Evolutionary conservation across 2,888 invertebrate species (phyloP), one percentile per base, ranked within the genome.

Genomic region (Campoplex nolae): DNA sequence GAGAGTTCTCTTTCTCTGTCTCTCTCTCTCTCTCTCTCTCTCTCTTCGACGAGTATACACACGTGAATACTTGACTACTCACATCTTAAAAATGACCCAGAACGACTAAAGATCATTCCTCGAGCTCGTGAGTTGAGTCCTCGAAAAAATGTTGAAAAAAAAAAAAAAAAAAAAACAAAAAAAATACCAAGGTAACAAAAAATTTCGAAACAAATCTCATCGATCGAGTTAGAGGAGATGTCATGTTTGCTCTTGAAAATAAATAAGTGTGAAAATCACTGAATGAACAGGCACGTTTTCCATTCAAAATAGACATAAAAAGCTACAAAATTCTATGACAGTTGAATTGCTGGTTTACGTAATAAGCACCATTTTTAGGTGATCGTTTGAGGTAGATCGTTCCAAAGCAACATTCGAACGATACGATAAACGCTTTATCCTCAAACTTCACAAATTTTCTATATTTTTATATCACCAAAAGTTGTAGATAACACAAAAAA

Each of bases 11-110:
- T 28, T 45, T 67, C 56, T 35, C 51, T 65, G 0, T 23, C 23
- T 23, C 23, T 23, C 23, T 23, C 23, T 23, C 23, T 35, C 51
- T 65, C 23, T 23, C 23, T 23, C 23, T 23, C 23, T 23, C 23
- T 23, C 23, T 23, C 18, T 45, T 11, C 38, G 28, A 4, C 71
- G 38, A 32, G 18, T 48, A 23, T 51, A 68, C 67, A 76, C 83
- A 83, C 82, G 85, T 86, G 83, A 86, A 86, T 86, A 71, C 56
- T 79, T 28, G 35, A 71, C 71, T 67, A 51, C 75, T 54, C 56
- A 45, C 28, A 78, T 58, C 82, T 13, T 16, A 68, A 8, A 28
- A 68, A 48, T 62, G 18, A 16, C 28, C 8, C 23, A 13, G 45
- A 23, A 51, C 16, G 51, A 70, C 35, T 35, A 38, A 13, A 28